Base-by-base conservation (phyloP, 2,113 vertebrate species). In the Vireo altiloquus region DNA sequence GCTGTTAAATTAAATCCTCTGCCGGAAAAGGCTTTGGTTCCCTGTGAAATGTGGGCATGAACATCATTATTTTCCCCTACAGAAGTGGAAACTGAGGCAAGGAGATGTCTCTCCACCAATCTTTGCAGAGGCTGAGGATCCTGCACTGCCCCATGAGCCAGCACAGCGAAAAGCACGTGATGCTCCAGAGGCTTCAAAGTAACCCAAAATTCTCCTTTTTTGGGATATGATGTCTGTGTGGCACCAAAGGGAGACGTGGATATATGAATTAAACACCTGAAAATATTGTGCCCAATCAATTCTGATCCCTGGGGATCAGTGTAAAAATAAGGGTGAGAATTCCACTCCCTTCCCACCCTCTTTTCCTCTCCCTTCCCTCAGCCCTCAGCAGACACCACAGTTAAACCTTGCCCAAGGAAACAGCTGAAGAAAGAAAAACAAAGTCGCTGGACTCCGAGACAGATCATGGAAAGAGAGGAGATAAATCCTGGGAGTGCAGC, bases 401-500 rank as follows among this genome's bases (percentile, higher is more conserved):
- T 49, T 87, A 94, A 97, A 85, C 74, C 86, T 66, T 86, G 81
- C 93, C 79, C 52, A 70, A 94, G 96, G 90, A 77, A 95, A 89
- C 52, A 35, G 92, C 47, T 72, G 78, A 47, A 61, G 50, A 50
- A 75, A 86, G 90, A 39, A 92, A 96, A 97, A 88, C 74, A 81
- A 95, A 97, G 54, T 80, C 57, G 37, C 76, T 21, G 64, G 88
- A 92, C 78, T 93, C 79, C 0, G 4, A 95, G 91, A 95, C 85
- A 60, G 95, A 96, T 96, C 89, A 92, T 71, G 64, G 87, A 87
- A 96, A 94, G 56, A 90, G 92, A 79, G 53, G 88, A 97, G 95
- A 98, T 97, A 97, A 98, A 98, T 98, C 97, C 95, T 82, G 72
- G 89, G 89, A 96, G 84, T 66, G 87, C 87, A 96, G 78, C 66